A percentile compares a stretch with the other conserved stretches of the same genome.
These are phyloP conservation scores for Palythoa grandiflora DNA, from an alignment of 92 coral and sea anemone species.

Conservation along the genomic window DNA sequence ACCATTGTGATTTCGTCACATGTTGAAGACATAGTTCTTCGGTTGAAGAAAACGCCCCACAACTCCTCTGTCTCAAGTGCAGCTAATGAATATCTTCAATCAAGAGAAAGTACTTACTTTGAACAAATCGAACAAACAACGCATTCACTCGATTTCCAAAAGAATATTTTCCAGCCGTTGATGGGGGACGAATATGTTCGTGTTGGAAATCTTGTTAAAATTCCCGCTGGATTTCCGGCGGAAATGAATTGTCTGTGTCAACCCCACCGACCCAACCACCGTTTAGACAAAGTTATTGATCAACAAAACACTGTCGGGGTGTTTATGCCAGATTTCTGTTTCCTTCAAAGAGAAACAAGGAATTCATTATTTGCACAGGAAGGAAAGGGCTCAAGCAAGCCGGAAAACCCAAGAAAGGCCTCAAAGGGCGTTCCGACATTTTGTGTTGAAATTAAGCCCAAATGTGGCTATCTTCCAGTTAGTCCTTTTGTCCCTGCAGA, in stretches of 20 bases:
- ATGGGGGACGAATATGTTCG: slow-evolving; percentile 80
- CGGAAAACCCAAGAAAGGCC: neutral
- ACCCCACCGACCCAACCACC: slow-evolving; percentile 71
- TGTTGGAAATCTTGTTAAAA: slow-evolving; percentile 65
- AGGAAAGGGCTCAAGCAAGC: neutral
- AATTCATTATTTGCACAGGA: neutral
- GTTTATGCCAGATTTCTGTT: slow-evolving; percentile 89
- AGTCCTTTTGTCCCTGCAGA: slow-evolving; percentile 63
- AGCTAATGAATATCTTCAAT: neutral
- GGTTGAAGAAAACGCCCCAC: slow-evolving; percentile 70
- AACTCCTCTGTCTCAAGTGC: neutral
- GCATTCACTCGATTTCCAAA: slow-evolving; percentile 64
- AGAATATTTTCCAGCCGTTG: slow-evolving; percentile 72
- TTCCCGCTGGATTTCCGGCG: slow-evolving; percentile 74
- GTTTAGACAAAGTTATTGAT: slow-evolving; percentile 80
- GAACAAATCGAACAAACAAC: neutral
- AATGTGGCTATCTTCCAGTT: slow-evolving; percentile 88
- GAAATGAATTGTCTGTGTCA: slow-evolving; percentile 67
- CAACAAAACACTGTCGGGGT: slow-evolving; percentile 68
- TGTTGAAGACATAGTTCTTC: slow-evolving; percentile 70
- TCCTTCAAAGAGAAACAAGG: slow-evolving; percentile 49
- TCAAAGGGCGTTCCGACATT: slow-evolving; percentile 57
- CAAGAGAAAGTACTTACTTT: neutral
- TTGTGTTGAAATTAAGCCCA: slow-evolving; percentile 94
- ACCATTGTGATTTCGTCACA: slow-evolving; percentile 80